Base-by-base conservation (phyloP, 2,113 vertebrate species). In the Sinosuthora webbiana region DNA sequence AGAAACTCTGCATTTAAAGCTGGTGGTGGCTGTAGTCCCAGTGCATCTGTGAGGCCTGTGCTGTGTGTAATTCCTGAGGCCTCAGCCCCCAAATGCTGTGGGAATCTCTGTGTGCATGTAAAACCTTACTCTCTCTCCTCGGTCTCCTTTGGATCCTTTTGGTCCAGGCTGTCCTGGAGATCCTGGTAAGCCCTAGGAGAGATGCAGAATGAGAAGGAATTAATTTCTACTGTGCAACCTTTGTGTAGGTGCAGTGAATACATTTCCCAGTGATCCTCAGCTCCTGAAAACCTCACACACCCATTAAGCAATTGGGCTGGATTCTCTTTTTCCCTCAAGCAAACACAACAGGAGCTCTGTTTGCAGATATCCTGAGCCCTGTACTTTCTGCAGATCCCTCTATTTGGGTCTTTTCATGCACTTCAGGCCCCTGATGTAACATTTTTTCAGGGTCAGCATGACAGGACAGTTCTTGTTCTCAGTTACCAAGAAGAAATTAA, bases 81-180 rank as follows among this genome's bases (percentile, higher is more conserved):
- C 81, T 31, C 68, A 39, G 2, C 27, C 17, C 44, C 52, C 83
- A 56, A 10, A 3, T 8, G 4, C 16, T 55, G 52, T 67, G 78
- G 47, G 73, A 55, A 55, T 44, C 28, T 9, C 67, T 59, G 22
- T 44, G 39, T 20, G 22, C 21, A 10, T 37, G 28, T 78, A n/a
- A 71, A 96, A 56, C 37, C 98, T 98, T 96, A 98, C 98, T 94
- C 94, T 97, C 83, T 98, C 96, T 74, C 98, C 98, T 83, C 94
- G 93, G 90, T 98, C 98, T 96, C 98, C 98, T 98, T 98, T 98
- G 56, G 97, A 96, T 56, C 98, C 98, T 55, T 94, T 94, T 41
- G 93, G 83, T 39, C 98, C 98, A 2, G 96, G 94, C 53, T 97
- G 97, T 62, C 98, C 98, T 82, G 94, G 94, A 84, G 96, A 94